Evolutionary conservation across 2,888 invertebrate species (phyloP).

Genomic region (Hanleya hanleyi): DNA sequence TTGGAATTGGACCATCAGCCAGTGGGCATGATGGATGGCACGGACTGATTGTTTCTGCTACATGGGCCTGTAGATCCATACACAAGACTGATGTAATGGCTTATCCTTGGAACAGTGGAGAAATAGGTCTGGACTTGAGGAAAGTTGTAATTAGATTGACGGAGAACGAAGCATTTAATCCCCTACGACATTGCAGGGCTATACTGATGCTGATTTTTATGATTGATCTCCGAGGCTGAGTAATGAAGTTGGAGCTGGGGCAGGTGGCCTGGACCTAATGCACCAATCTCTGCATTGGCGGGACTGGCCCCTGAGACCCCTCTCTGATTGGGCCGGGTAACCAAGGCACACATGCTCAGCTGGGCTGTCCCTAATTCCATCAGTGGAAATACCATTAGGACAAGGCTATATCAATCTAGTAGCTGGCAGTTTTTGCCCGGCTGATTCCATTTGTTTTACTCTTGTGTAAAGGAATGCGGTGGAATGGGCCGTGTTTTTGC

Average conservation of each 20-base stretch:
- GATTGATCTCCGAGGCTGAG: not conserved
- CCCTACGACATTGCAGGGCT: not conserved
- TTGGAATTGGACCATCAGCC: too few relatives aligned
- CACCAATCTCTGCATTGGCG: not conserved
- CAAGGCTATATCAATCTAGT: not conserved
- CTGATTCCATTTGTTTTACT: slow-evolving; percentile 3
- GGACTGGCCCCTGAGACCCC: too few relatives aligned
- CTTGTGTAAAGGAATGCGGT: slow-evolving; percentile 1
- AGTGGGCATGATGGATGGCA: too few relatives aligned
- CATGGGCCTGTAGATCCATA: too few relatives aligned
- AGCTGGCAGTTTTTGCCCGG: not conserved
- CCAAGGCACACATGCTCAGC: not conserved
- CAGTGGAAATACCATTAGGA: slow-evolving; percentile 7
- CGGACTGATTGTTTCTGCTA: too few relatives aligned
- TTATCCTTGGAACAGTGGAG: too few relatives aligned
- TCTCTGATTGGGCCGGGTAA: not conserved
- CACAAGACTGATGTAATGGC: too few relatives aligned
- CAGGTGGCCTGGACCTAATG: slow-evolving; percentile 5
- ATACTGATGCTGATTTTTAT: not conserved
- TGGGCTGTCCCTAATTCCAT: slow-evolving; percentile 7
- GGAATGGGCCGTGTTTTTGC: not conserved
- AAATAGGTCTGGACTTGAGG: too few relatives aligned
- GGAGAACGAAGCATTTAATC: not conserved
- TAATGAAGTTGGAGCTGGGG: not conserved
- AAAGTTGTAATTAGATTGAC: not conserved